Base-by-base conservation (phyloP, 2,113 vertebrate species). In the Cyanoliseus patagonus region DNA sequence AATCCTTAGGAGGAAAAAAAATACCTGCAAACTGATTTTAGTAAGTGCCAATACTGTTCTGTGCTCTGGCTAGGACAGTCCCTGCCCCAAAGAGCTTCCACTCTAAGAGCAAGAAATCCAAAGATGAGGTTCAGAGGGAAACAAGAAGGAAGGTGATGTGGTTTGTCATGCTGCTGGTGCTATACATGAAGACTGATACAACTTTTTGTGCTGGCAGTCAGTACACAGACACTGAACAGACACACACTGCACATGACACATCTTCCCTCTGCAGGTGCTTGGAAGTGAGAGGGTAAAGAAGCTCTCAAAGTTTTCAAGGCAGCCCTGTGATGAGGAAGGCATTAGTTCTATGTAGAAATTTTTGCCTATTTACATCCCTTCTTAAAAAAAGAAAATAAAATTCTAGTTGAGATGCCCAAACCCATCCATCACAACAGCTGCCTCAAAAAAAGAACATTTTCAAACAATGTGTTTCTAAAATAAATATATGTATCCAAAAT, bases 401-500 rank as follows among this genome's bases (percentile, higher is more conserved):
- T 79, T 31, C 82, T 30, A 57, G 69, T 87, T 35, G 46, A 91
- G 44, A 78, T 57, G 80, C 68, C 66, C 91, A 95, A 95, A 89
- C 31, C 7, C 44, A 86, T 87, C 83, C 30, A 70, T 61, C 88
- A 77, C 93, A 96, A 77, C 79, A 93, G 91, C 17, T 70, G 44
- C 80, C 41, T 95, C 97, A 97, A 30, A 98, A 98, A 98, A 98
- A 98, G 97, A 97, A 98, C 53, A 78, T 27, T 87, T 92, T 77
- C 44, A 94, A 96, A 89, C 13, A 5, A 91, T 63, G 27, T 81
- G 33, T 83, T 91, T 88, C 41, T 83, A 84, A 98, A 97, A 97
- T 95, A 97, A 98, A 94, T 53, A 87, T 7, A 47, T 39, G 49
- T 70, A 80, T n/a, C 30, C 44, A 30, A 57, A 57, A n/a, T 57